A percentile compares a stretch with the other conserved stretches of the same genome.
These are phyloP conservation scores for Caerostris darwini DNA, from an alignment of 1,140 invertebrate species.

Conservation along the genomic window DNA sequence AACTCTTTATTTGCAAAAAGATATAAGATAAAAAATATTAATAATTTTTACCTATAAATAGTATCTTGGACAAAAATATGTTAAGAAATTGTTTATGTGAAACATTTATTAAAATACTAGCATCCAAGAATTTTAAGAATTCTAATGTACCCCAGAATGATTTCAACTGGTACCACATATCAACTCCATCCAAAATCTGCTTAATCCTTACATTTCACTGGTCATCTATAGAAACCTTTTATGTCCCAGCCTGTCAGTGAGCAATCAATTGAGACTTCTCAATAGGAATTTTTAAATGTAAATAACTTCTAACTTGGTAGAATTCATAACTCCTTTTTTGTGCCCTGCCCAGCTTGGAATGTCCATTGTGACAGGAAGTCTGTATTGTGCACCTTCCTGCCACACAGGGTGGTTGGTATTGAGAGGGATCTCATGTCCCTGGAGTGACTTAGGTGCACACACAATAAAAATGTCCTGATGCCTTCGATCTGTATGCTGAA, in stretches of 20 bases:
- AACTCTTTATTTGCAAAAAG: too few species aligned
- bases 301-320: neutral
- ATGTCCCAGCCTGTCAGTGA: neutral
- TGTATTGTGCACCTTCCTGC: slow-evolving; percentile 32
- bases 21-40: too few species aligned
- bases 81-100: too few species aligned
- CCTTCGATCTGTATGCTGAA: neutral
- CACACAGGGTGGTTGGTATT: slow-evolving; percentile 18
- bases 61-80: too few species aligned
- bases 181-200: neutral
- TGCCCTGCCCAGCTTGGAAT: neutral
- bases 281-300: slow-evolving; percentile 34
- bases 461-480: slow-evolving; percentile 29
- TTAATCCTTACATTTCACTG: slow-evolving; percentile 46
- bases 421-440: slow-evolving; percentile 47
- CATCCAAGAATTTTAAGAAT: neutral
- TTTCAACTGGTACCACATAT: neutral
- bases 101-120: too few species aligned
- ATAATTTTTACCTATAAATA: too few species aligned
- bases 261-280: neutral
- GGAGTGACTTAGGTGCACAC: slow-evolving; percentile 58
- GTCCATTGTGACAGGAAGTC: neutral
- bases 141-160: neutral
- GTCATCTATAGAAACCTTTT: slow-evolving; percentile 13
- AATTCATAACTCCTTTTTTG: neutral